Evolutionary conservation across 2,888 invertebrate genomes (phyloP).

Genomic region (Drosophila dives): DNA sequence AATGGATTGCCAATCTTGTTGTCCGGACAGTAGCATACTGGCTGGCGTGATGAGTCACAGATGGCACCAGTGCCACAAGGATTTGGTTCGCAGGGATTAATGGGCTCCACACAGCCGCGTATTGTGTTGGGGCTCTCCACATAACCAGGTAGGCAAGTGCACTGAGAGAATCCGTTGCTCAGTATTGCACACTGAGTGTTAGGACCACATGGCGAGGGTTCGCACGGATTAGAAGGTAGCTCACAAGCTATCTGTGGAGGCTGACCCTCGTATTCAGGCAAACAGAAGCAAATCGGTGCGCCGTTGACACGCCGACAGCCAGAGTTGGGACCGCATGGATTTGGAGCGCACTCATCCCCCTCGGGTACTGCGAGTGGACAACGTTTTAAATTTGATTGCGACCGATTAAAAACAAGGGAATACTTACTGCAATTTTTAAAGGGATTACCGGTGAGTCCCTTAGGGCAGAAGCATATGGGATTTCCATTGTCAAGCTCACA

Average conservation of each 20-base stretch:
- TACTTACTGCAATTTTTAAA: constrained; percentile 95
- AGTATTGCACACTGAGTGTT: constrained; percentile 93
- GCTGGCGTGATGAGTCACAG: constrained; percentile 91
- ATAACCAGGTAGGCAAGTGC: constrained; percentile 93
- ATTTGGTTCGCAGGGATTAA: constrained; percentile 93
- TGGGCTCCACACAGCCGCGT: constrained; percentile 91
- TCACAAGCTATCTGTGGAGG: constrained; percentile 91
- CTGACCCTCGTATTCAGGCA: constrained; percentile 94
- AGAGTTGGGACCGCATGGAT: constrained; percentile 93
- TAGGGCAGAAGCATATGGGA: constrained; percentile 95
- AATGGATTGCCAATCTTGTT: constrained; percentile 93
- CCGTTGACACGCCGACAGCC: constrained; percentile 92
- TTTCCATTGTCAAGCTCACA: constrained; percentile 94
- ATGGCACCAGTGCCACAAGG: constrained; percentile 92
- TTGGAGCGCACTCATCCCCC: constrained; percentile 92
- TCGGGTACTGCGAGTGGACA: constrained; percentile 90
- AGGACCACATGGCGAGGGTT: constrained; percentile 94
- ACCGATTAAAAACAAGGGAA: not conserved
- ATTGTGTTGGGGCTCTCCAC: constrained; percentile 95
- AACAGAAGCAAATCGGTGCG: constrained; percentile 93
- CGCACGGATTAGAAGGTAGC: constrained; percentile 91
- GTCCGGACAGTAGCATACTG: constrained; percentile 94
- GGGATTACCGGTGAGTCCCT: constrained; percentile 95
- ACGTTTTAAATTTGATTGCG: not conserved
- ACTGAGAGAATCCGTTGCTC: constrained; percentile 93